Base-by-base conservation (phyloP, 2,113 vertebrate species). In the Pteropus alecto region DNA sequence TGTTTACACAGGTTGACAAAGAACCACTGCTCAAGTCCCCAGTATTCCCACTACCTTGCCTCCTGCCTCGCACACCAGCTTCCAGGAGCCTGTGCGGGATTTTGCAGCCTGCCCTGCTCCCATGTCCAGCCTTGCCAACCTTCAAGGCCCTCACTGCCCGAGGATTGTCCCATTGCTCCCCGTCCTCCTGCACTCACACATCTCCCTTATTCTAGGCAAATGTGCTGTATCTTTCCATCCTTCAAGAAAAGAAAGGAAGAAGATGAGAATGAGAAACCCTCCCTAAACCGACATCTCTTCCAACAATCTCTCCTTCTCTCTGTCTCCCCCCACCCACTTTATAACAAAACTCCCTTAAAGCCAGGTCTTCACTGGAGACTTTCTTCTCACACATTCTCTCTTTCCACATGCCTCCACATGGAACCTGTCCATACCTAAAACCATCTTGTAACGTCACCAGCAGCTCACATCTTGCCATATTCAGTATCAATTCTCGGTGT, bases 51-150 rank as follows among this genome's bases (percentile, higher is more conserved):
- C 41, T 51, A 74, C 43, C 3, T 3, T 24, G 41, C 83, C 46
- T 43, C 91, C 74, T 2, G 7, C 41, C 41, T 28, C 2, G 9
- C 8, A 56, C 61, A 6, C 30, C 35, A 30, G 70, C 30, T 1
- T n/a, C 63, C 14, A 14, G 35, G 24, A 48, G 65, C 77, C 63
- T 38, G n/a, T 18, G 28, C 5, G 11, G 63, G 13, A 38, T 14
- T 24, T 21, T 19, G 4, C 30, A n/a, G 28, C 38, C 24, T 28
- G 22, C 54, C 7, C 2, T 19, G 0, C 14, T 5, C 58, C 43
- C 68, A n/a, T 3, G 43, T 1, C 28, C 0, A 3, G 79, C n/a
- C 56, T 84, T 12, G 58, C 43, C 9, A 5, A 26, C 15, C 28
- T n/a, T 35, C 6, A 43, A 0, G 10, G 51, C 30, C 30, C 35